Percentiles rank a stretch among this genome's conserved stretches.
Evolutionary conservation across 2,888 invertebrate genomes (phyloP).

Genomic region (Amphiduros pacificus): DNA sequence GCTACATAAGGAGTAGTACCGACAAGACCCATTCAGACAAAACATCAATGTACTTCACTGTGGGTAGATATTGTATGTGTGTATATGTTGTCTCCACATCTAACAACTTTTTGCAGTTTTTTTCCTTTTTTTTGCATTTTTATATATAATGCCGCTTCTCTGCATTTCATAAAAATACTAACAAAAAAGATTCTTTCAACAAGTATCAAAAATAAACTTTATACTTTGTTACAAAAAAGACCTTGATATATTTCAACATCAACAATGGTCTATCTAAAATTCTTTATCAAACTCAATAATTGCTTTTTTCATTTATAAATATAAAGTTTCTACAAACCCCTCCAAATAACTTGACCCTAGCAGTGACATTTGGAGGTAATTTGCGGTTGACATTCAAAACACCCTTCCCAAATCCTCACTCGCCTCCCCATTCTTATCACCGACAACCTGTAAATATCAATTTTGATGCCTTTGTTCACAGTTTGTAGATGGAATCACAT

Average conservation of each 20-base stretch:
- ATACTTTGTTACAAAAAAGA: slow-evolving; percentile 55
- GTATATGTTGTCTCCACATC: slow-evolving; percentile 2
- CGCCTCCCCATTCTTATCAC: slow-evolving; percentile 8
- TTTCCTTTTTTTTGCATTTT: slow-evolving; percentile 11
- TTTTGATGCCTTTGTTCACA: slow-evolving; percentile 20
- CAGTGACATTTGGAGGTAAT: slow-evolving; percentile 11
- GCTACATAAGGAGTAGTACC: too few species aligned
- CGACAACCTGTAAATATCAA: too few species aligned
- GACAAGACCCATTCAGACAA: too few species aligned
- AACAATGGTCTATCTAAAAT: slow-evolving; percentile 46
- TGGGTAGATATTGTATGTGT: too few species aligned
- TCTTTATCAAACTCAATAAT: slow-evolving; percentile 35
- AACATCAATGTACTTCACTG: too few species aligned
- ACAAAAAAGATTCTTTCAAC: slow-evolving; percentile 62
- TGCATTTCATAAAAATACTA: slow-evolving; percentile 46
- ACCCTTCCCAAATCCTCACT: slow-evolving; percentile 10
- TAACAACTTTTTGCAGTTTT: slow-evolving; percentile 1
- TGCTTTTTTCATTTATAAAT: slow-evolving; percentile 21
- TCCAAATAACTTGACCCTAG: slow-evolving; percentile 8
- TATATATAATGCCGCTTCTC: slow-evolving; percentile 26
- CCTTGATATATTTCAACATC: slow-evolving; percentile 46
- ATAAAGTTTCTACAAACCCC: slow-evolving; percentile 21
- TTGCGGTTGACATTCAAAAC: slow-evolving; percentile 17
- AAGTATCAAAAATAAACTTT: slow-evolving; percentile 72
- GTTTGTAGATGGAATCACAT: not conserved